These are phyloP conservation scores for Eurypyga helias DNA, from an alignment of 2,113 vertebrate species.

Conservation along the genomic window DNA sequence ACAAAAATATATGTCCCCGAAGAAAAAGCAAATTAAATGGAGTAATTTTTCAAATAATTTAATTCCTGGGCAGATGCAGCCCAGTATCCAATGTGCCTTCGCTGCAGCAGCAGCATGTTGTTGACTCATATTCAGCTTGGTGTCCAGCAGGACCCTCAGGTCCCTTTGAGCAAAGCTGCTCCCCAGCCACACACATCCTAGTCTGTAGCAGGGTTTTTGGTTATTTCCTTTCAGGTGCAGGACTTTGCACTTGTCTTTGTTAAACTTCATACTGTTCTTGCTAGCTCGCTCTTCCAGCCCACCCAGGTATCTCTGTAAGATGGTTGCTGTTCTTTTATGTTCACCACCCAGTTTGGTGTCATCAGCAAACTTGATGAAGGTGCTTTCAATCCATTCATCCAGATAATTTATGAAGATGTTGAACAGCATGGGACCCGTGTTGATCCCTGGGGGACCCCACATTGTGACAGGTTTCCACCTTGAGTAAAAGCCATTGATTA, in stretches of 20 bases:
- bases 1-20: neutral
- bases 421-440: rapidly evolving
- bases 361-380: neutral
- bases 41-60: neutral
- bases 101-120: neutral
- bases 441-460: neutral
- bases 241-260: no score
- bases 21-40: neutral
- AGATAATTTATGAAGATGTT: neutral
- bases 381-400: neutral
- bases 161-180: neutral
- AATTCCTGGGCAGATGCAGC: neutral
- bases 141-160: neutral
- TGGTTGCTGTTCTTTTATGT: no score
- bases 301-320: neutral
- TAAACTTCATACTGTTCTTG: no score
- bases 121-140: no score
- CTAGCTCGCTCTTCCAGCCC: no score
- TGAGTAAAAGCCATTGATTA: neutral
- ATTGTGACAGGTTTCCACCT: neutral
- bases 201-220: neutral
- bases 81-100: rapidly evolving
- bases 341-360: neutral
- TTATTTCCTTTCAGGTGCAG: neutral
- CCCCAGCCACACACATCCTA: rapidly evolving